Conservation (phyloP, 1,140 invertebrate species). For the Bombyx mandarina region DNA sequence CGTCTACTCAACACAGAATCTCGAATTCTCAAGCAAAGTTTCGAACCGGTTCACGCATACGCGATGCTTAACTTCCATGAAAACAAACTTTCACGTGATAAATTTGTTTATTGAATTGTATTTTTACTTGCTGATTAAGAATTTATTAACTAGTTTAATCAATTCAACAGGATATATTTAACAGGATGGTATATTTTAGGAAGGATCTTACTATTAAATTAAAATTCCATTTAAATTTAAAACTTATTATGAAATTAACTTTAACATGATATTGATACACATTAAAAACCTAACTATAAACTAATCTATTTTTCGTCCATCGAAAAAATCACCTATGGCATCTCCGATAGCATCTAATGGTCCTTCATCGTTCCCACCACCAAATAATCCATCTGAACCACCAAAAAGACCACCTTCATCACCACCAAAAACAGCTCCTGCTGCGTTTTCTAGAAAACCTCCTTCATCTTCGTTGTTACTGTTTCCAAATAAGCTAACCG, state of each 20-base stretch:
- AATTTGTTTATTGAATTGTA: neutral
- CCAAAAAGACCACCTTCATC: slow-evolving; percentile 28
- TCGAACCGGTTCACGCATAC: slow-evolving; percentile 43
- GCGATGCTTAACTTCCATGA: no score
- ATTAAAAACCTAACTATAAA: no score
- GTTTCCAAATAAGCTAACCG: slow-evolving; percentile 46
- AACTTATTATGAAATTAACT: no score
- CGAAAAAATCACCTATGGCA: slow-evolving; percentile 46
- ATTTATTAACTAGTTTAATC: no score
- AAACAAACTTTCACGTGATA: slow-evolving; percentile 16
- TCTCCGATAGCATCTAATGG: slow-evolving; percentile 48
- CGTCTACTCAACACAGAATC: slow-evolving; percentile 37
- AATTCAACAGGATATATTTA: no score
- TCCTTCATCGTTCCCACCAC: slow-evolving; percentile 31
- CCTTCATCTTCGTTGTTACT: slow-evolving; percentile 33
- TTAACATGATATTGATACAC: no score
- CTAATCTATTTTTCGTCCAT: slow-evolving; percentile 22
- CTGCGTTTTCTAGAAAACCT: slow-evolving; percentile 18
- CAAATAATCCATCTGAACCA: slow-evolving; percentile 13
- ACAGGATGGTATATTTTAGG: no score
- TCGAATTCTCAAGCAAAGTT: slow-evolving; percentile 36
- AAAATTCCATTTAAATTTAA: no score
- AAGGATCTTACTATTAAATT: no score
- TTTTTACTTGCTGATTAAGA: no score
- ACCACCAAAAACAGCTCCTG: slow-evolving; percentile 21